Evolutionary conservation across 2,113 vertebrate genomes (phyloP), one percentile per base, ranked within the genome.

Genomic region (Paraplagusia blochii): DNA sequence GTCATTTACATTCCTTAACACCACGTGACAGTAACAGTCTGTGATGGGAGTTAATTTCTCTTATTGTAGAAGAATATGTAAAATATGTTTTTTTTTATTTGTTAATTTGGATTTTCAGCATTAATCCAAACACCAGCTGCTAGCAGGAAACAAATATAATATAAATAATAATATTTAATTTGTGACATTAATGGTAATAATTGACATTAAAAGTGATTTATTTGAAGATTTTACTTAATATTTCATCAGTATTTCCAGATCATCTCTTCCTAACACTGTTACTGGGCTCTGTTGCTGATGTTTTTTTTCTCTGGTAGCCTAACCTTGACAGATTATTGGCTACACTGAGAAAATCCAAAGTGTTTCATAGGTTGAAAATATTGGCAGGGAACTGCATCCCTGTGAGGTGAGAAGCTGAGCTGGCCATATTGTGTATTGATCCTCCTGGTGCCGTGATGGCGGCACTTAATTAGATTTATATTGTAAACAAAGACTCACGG

Each of bases 401-500:
- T 74, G 69, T 83, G 88, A 88, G 83, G 75, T 87, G 89, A 91
- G 89, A 88, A 93, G 88, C 92, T 91, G 91, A 75, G 76, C 86
- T 85, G 86, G 89, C 70, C 83, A 84, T 92, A 95, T 92, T 92
- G 88, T 47, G 59, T 93, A 95, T 94, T 77, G 93, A 96, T 93
- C 86, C 51, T 34, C 69, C 79, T 74, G 83, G 78, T 66, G 87
- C 87, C 58, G 66, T 66, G 86, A 82, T 83, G 82, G 80, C 83
- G 12, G 61, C 57, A 85, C 88, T 90, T 93, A 92, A 94, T 94
- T 93, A 91, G 89, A 91, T 93, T 93, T 93, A 89, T 90, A 91
- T 87, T 87, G 87, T 92, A 94, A 93, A 93, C 89, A 92, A 89
- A 88, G 81, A 86, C 86, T 83, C 76, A 66, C 69, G 78, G 76